Conservation (phyloP, 2,113 vertebrate genomes). For the Seriola aureovittata region DNA sequence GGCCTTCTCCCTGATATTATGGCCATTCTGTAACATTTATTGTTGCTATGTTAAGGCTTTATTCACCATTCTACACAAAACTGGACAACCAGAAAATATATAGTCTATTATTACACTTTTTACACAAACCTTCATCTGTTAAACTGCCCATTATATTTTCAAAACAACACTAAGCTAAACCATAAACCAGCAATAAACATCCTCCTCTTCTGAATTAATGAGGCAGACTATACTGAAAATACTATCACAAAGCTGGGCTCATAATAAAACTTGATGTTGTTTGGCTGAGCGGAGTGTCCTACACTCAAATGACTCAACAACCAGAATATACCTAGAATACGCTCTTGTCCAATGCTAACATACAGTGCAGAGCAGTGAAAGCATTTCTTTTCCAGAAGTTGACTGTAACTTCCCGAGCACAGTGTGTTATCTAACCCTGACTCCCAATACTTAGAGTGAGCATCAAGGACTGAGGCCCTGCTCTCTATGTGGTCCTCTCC, state of each 20-base stretch:
- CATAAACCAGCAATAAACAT: slow-evolving; percentile 68
- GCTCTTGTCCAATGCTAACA: slow-evolving; percentile 3
- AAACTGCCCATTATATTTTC: slow-evolving; percentile 55
- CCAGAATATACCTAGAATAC: slow-evolving; percentile 16
- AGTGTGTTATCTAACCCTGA: slow-evolving; percentile 51
- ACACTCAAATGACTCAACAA: slow-evolving; percentile 16
- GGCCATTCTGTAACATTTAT: slow-evolving; percentile 21
- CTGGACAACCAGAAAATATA: slow-evolving; percentile 37
- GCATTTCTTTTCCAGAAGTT: slow-evolving; percentile 49
- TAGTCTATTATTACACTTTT: slow-evolving; percentile 39
- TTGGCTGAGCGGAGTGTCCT: slow-evolving; percentile 52
- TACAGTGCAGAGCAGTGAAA: slow-evolving; percentile 29
- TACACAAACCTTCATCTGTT: slow-evolving; percentile 53
- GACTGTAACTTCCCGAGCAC: slow-evolving; percentile 45
- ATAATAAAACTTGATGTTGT: slow-evolving; percentile 66
- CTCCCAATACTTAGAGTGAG: slow-evolving; percentile 31
- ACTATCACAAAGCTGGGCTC: slow-evolving; percentile 54
- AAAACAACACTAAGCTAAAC: slow-evolving; percentile 56
- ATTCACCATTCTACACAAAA: slow-evolving; percentile 42
- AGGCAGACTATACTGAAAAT: slow-evolving; percentile 61
- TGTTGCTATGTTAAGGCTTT: slow-evolving; percentile 28
- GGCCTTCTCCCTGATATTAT: background rate
- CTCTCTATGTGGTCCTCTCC: slow-evolving; percentile 65
- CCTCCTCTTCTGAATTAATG: slow-evolving; percentile 70
- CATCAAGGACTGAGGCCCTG: slow-evolving; percentile 53